Base-by-base conservation (phyloP, 2,888 invertebrate species). In the Napeogenes sylphis region DNA sequence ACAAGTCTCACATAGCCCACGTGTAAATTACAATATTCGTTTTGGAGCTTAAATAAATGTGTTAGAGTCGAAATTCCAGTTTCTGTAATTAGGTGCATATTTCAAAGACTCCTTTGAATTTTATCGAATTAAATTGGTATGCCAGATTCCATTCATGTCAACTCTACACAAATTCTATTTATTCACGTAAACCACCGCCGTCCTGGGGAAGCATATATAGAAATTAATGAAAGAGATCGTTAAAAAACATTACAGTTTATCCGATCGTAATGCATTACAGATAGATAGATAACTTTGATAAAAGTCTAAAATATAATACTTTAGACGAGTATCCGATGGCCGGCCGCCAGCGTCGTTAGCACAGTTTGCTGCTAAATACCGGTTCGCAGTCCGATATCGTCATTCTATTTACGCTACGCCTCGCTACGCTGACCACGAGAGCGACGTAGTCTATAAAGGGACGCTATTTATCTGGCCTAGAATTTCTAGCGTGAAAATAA, bases 401-500 rank as follows among this genome's bases (percentile, higher is more conserved):
- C 77, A 77, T 75, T 83, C 82, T 85, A 82, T 83, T 84, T 85
- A 80, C 76, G 82, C 73, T 77, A 83, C 80, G 82, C 78, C 78
- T 79, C 80, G 81, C 82, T 83, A 79, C 76, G 75, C 78, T 75
- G 75, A 77, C 77, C 78, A 75, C 75, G 79, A 79, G 73, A 76
- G 73, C 74, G 75, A 70, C 65, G 71, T 70, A 69, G 57, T 78
- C 78, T 81, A 81, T 80, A 81, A 80, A 82, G 78, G 78, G 77
- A 78, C 76, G 74, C 71, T 75, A 73, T 76, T 78, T 76, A 79
- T 68, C 76, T 81, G 83, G 76, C 86, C 87, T 87, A 86, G 84
- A 85, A 85, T 84, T 79, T 70, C 74, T 78, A 74, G 65, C 64
- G 65, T 72, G 70, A 75, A 80, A 79, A 78, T 70, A 74, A 75